These are phyloP conservation scores for Drosophila suzukii DNA, from an alignment of 1,140 invertebrate species.

Conservation along the genomic window DNA sequence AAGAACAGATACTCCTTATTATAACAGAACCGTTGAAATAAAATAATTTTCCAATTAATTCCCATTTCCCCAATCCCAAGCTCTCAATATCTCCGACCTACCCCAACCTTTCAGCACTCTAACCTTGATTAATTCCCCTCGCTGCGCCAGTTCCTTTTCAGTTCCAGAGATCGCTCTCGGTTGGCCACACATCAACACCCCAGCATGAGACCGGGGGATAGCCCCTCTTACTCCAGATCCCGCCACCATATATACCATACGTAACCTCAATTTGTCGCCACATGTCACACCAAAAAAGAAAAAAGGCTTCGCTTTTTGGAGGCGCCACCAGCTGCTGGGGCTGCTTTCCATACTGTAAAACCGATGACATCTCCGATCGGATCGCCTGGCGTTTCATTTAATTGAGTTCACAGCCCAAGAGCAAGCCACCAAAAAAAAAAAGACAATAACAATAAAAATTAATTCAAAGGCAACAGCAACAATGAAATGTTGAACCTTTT, in stretches of 20 bases:
- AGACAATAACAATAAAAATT: conserved; percentile 81
- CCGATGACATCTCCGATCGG: conserved; percentile 70
- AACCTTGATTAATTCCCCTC: conserved; percentile 28
- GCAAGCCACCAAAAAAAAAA: conserved; percentile 28
- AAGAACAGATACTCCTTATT: no score
- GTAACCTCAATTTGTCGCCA: conserved; percentile 76
- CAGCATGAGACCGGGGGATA: conserved; percentile 23
- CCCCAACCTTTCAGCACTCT: conserved; percentile 7
- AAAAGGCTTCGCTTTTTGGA: conserved; percentile 43
- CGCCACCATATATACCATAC: conserved; percentile 26
- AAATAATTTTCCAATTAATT: not conserved
- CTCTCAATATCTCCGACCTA: conserved; percentile 7
- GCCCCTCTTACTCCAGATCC: conserved; percentile 4
- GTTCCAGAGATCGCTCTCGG: conserved; percentile 1
- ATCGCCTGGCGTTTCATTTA: conserved; percentile 77
- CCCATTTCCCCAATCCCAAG: not conserved
- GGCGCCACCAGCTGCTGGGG: conserved; percentile 66
- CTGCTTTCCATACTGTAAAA: conserved; percentile 48
- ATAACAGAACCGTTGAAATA: no score
- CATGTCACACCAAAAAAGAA: conserved; percentile 68
- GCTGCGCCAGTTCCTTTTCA: not conserved
- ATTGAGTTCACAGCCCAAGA: conserved; percentile 76
- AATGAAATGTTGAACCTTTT: conserved; percentile 78
- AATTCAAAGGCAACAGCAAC: conserved; percentile 71
- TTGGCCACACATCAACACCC: conserved; percentile 42